Conservation (phyloP, 2,797 vertebrate genomes). For the Pogonophryne albipinna region DNA sequence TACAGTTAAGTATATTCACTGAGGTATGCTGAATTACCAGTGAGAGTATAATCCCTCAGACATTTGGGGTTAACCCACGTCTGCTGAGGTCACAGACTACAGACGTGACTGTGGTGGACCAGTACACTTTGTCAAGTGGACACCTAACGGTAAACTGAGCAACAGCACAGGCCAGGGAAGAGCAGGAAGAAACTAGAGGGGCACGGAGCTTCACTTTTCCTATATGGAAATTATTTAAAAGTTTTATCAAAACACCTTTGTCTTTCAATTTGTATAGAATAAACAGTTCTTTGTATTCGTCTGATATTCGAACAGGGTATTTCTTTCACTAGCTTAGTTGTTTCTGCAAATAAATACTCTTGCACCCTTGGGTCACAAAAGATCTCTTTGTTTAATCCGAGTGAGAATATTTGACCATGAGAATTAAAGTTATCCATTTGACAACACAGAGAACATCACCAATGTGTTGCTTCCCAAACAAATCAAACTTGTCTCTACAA, state of each 20-base stretch:
- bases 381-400: neutral
- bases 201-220: constrained; percentile 15
- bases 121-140: constrained; percentile 67
- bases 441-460: neutral
- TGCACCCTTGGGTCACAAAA: neutral
- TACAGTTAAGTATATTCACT: constrained; percentile 43
- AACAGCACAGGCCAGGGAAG: constrained; percentile 43
- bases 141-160: constrained; percentile 53
- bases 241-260: constrained; percentile 33
- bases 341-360: neutral
- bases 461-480: neutral
- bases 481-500: constrained; percentile 15
- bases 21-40: constrained; percentile 49
- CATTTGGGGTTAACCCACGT: constrained; percentile 61
- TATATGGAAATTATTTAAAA: constrained; percentile 34
- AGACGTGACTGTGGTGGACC: constrained; percentile 62
- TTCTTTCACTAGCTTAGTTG: neutral
- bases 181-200: constrained; percentile 30
- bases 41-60: constrained; percentile 46
- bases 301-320: neutral
- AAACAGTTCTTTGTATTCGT: constrained; percentile 17
- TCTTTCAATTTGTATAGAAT: neutral
- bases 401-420: neutral
- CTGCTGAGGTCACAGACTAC: constrained; percentile 63
- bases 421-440: neutral